Percentiles rank a stretch among this genome's conserved stretches.
Conservation (phyloP, 2,113 vertebrate genomes). For the Fregata magnificens region DNA sequence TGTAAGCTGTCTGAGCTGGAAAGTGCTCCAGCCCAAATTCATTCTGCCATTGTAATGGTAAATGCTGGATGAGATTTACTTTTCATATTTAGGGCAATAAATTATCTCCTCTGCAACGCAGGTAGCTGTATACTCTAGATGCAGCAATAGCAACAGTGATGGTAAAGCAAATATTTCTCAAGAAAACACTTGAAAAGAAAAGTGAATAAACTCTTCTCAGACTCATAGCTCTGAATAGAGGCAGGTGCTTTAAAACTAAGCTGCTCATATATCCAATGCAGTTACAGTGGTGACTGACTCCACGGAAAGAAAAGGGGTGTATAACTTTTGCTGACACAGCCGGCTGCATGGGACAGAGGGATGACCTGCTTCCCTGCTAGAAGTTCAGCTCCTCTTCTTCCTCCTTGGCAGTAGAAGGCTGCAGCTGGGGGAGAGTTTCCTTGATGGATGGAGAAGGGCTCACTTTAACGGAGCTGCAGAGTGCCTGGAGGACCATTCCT, state of each 20-base stretch:
- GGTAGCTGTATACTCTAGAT: not conserved
- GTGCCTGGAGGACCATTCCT: not conserved
- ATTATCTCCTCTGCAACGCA: not conserved
- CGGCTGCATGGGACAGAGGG: rapidly evolving
- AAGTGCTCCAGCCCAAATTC: not conserved
- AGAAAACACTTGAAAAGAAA: not conserved
- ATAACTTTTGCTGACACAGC: not conserved
- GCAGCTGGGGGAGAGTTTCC: not conserved
- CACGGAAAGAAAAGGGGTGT: not conserved
- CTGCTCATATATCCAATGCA: not conserved
- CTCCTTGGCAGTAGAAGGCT: not conserved
- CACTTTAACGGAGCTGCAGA: not conserved
- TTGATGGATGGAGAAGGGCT: not conserved
- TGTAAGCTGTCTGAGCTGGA: not conserved
- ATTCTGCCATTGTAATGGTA: not conserved
- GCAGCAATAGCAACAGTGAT: not conserved
- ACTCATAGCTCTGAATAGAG: not conserved
- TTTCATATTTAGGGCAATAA: not conserved
- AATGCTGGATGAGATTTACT: not conserved
- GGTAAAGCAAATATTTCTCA: not conserved
- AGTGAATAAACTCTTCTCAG: not conserved
- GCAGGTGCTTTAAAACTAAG: not conserved
- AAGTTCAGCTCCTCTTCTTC: not conserved
- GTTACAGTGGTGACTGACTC: not conserved
- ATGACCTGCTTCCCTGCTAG: not conserved